A percentile compares a stretch with the other conserved stretches of the same genome.
Evolutionary conservation across 2,888 invertebrate genomes (phyloP).

Genomic region (Carpatolechia fugitivella): DNA sequence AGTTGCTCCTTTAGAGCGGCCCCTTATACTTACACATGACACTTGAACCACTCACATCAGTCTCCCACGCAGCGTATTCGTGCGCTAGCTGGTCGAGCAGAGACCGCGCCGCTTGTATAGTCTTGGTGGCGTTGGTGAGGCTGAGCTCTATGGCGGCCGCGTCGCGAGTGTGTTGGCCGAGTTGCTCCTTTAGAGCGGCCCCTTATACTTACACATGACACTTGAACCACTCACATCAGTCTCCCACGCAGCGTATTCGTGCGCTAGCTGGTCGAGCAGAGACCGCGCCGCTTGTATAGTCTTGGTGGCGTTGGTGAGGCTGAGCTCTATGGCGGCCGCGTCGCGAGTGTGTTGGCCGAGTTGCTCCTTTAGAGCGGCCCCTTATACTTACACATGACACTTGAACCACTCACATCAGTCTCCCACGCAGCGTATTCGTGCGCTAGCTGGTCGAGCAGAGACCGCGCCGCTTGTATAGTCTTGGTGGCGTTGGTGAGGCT

Average conservation of each 20-base stretch:
- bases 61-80: conserved; percentile 93
- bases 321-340: conserved; percentile 94
- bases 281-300: conserved; percentile 87
- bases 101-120: conserved; percentile 86
- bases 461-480: conserved; percentile 87
- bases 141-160: conserved; percentile 95
- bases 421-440: conserved; percentile 95
- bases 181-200: conserved; percentile 85
- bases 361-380: conserved; percentile 87
- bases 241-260: conserved; percentile 94
- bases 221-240: conserved; percentile 56
- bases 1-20: conserved; percentile 87
- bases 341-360: conserved; percentile 94
- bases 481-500: conserved; percentile 87
- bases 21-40: conserved; percentile 56
- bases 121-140: conserved; percentile 86
- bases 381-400: conserved; percentile 39
- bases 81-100: conserved; percentile 92
- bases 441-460: conserved; percentile 90
- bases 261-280: conserved; percentile 91
- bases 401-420: conserved; percentile 58
- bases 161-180: conserved; percentile 94
- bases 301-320: conserved; percentile 86
- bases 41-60: conserved; percentile 56
- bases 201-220: conserved; percentile 56